Base-by-base conservation (phyloP, 2,113 vertebrate genomes). In the Numenius arquata region DNA sequence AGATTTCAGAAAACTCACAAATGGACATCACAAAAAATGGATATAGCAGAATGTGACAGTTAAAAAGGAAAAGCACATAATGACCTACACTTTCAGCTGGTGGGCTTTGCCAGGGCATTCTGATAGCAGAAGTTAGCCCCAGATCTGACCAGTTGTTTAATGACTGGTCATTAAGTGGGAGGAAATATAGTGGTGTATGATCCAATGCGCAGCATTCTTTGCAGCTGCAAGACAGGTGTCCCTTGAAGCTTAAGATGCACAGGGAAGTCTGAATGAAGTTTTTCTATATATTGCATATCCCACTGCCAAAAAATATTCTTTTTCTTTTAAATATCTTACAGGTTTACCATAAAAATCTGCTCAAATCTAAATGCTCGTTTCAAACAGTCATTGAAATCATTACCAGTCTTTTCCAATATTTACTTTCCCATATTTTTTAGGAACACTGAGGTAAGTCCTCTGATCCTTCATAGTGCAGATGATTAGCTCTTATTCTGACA, bases 131-230 rank as follows among this genome's bases (percentile, higher is more conserved):
- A 63, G 52, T 20, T n/a, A 89, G 12, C 19, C 18, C 20, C 63
- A 66, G 36, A 29, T 11, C 17, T 59, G 45, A 66, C 12, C 32
- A 48, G n/a, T 23, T 76, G 5, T 71, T 89, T 56, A 76, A 36
- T 68, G 58, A 48, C n/a, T 48, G 9, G 20, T 50, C 30, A 58
- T 80, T 70, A 84, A 50, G 4, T 38, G 29, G 36, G 8, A 73
- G 86, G 34, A 87, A 90, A 77, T 50, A 15, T 25, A 80, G 8
- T 0, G 0, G 22, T 36, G 29, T 52, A 34, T 0, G 0, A 43
- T 62, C 14, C 4, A 20, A 18, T 3, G 17, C n/a, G 34, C 41
- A 41, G 12, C 59, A 40, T 59, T 76, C 15, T 56, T 77, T 73
- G 30, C 8, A 41, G 45, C 23, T 70, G 23, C 30, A 73, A 58